phyloP scores from a whole-genome alignment of 2,113 vertebrate genomes.

The Ahaetulla prasina region DNA sequence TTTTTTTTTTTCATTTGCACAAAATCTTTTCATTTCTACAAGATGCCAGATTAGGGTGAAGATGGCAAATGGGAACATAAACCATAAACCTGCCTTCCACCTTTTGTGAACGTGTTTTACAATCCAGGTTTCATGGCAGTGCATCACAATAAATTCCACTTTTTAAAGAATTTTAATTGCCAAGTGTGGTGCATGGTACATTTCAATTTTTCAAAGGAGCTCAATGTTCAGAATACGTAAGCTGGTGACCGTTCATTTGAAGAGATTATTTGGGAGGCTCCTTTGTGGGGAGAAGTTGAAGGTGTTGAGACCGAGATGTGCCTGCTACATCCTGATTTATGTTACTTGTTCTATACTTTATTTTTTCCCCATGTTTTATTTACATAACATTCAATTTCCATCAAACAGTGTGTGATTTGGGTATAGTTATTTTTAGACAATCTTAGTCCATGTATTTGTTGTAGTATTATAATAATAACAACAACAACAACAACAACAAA shows the following conservation, averaged over 20 bases:
- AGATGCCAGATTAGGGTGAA: slow-evolving; percentile 24
- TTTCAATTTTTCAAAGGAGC: neutral
- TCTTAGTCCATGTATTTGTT: too few relatives aligned
- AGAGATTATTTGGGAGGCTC: neutral
- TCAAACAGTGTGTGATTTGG: too few relatives aligned
- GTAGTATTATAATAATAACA: too few relatives aligned
- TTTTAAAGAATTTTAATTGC: neutral
- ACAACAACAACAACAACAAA: too few relatives aligned
- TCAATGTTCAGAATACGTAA: neutral
- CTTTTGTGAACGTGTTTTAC: neutral
- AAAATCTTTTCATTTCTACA: slow-evolving; percentile 16
- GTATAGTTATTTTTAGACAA: too few relatives aligned
- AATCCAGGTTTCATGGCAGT: neutral
- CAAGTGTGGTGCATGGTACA: neutral
- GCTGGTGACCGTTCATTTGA: neutral
- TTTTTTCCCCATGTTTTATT: too few relatives aligned
- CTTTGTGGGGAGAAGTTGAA: neutral
- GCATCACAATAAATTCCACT: neutral
- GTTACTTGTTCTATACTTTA: too few relatives aligned
- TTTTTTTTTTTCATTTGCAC: neutral
- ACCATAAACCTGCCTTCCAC: slow-evolving; percentile 12
- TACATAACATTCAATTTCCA: too few relatives aligned
- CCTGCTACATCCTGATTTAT: neutral
- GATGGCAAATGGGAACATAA: slow-evolving; percentile 35
- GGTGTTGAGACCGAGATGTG: neutral